Percentiles rank a stretch among this genome's conserved stretches.
These are phyloP conservation scores for Metacarcinus magister DNA, from an alignment of 2,888 invertebrate species.

Conservation along the genomic window DNA sequence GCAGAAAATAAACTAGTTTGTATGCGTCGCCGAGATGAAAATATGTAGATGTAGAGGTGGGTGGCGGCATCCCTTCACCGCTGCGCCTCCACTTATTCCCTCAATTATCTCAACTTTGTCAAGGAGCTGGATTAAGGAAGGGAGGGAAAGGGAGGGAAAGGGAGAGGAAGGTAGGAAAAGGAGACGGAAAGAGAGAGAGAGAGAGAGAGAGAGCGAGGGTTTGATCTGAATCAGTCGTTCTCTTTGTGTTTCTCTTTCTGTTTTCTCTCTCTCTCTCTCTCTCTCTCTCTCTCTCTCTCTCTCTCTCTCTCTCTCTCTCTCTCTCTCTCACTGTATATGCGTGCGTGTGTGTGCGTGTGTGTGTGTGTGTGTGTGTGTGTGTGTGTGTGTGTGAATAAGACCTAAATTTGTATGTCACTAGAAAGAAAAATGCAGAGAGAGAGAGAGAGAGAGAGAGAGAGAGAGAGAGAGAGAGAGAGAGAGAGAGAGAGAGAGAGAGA, in stretches of 20 bases:
- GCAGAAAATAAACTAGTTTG: conserved; percentile 72
- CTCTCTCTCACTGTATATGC: background rate
- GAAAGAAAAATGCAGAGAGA: background rate
- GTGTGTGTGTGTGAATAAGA: background rate
- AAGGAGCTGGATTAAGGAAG: conserved; percentile 51
- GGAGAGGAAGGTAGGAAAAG: background rate
- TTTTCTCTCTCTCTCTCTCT: background rate
- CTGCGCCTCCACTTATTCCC: conserved; percentile 33
- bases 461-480: conserved; percentile 16
- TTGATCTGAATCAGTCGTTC: background rate
- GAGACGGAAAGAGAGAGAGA: background rate
- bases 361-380: no score
- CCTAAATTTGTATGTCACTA: background rate
- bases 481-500: conserved; percentile 58
- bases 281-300: conserved; percentile 26
- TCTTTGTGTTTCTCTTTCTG: background rate
- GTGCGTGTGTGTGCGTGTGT: no score
- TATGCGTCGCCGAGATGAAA: conserved; percentile 73
- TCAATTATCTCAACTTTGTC: conserved; percentile 70
- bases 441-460: conserved; percentile 45
- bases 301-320: conserved; percentile 47
- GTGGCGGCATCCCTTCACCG: conserved; percentile 28
- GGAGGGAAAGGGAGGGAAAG: background rate
- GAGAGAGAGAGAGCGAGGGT: background rate
- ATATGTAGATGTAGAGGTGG: conserved; percentile 72